Base-by-base conservation (phyloP, 2,797 vertebrate genomes). In the Crocidura indochinensis region DNA sequence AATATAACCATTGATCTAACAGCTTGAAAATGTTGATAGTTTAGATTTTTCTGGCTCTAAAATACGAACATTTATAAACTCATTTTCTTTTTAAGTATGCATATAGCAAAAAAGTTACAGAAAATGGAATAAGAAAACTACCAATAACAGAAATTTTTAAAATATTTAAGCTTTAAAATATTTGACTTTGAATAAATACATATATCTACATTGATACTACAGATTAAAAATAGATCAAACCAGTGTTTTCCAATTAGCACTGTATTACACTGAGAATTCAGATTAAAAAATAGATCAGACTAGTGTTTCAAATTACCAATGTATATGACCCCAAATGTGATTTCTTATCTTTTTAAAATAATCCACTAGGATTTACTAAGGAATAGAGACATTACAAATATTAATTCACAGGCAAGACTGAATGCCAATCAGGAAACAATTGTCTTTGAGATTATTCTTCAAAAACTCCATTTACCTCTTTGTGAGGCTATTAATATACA, bases 11-110 rank as follows among this genome's bases (percentile, higher is more conserved):
- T 10, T 64, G 10, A 56, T 51, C 53, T 60, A 68, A 64, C 95
- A 67, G 49, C 51, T 96, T 94, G 82, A 93, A 24, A 84, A 2
- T 0, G 0, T 38, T 49, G 11, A 77, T 38, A 79, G 74, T 90
- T 56, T 80, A 83, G 79, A 84, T 19, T 22, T 51, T 94, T 47
- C 78, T 84, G 19, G 84, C 10, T 92, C 31, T 85, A 24, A 90
- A 94, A 89, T 46, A 10, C 17, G 2, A 94, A 27, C 60, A 88
- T 92, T 94, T 27, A 77, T 95, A 97, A 96, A 65, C 88, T 95
- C n/a, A 60, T 67, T 29, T 29, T 84, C 68, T 84, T 60, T 9
- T 15, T 65, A 2, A 38, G 2, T 69, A 29, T 64, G 38, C 1
- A 27, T 10, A 62, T 19, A 27, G 8, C 10, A 91, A 94, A 84